Base-by-base conservation (phyloP, 2,797 vertebrate species). In the Clarias pachynema region DNA sequence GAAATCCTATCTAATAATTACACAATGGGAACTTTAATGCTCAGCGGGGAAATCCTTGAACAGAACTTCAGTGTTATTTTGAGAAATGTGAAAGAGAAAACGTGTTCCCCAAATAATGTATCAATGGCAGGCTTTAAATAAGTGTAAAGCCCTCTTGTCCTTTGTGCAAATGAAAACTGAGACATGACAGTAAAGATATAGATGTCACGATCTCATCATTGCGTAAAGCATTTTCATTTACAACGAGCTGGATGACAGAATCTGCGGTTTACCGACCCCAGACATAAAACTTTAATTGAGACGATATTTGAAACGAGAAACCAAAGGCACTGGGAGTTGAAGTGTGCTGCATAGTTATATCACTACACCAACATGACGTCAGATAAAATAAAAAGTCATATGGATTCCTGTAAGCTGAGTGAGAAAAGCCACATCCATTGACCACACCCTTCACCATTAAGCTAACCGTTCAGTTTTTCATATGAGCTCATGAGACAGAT, bases 291-390 rank as follows among this genome's bases (percentile, higher is more conserved):
- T 66, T 18, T 18, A 31, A 0, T 49, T 26, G 31, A 53, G 18
- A 53, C n/a, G 78, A 66, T 31, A 68, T 15, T 0, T 3, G 26
- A 81, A 49, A 31, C 1, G n/a, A 31, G 26, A 53, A 18, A 65
- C 9, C 7, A 44, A 79, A 63, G 10, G 34, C 2, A 10, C 12
- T 60, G 31, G 34, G 14, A 59, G 49, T 69, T 79, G 8, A 69
- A 84, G 14, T 29, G 59, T 20, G 34, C 77, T 79, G 37, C 77
- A 63, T 40, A 62, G 57, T 79, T 79, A 44, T 44, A 22, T 12
- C 49, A n/a, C 59, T 53, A 66, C n/a, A 26, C 60, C 60, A 44
- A 49, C 78, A 80, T 80, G 62, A 80, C 49, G 40, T 80, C 78
- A 79, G 37, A 49, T 16, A 26, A 18, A 79, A 65, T 31, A 60